Base-by-base conservation (phyloP, 2,113 vertebrate species). In the Lethenteron camtschaticum region DNA sequence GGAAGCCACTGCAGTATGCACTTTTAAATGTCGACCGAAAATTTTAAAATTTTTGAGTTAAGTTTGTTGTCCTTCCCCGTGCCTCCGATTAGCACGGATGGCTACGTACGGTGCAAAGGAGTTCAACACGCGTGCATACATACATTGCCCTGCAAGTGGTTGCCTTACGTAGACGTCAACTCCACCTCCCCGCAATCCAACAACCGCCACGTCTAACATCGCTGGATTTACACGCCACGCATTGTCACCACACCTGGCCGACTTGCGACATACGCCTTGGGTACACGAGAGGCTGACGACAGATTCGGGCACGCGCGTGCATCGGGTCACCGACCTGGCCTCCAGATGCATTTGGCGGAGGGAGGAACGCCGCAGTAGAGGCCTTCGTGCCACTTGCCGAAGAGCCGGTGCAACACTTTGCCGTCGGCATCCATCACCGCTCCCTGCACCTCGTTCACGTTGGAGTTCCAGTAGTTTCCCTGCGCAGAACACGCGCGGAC, bases 311-410 rank as follows among this genome's bases (percentile, higher is more conserved):
- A 10, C 14, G 60, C n/a, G 2, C n/a, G 24, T n/a, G n/a, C 24
- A 10, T 9, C 10, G 8, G 6, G 3, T 68, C 16, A 56, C 86
- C 82, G 77, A 95, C 89, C 86, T 71, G 89, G 86, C 73, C 83
- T 95, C 89, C 89, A 95, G 80, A 95, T 75, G 79, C 85, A 87
- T 71, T 86, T 84, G 1, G 86, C 81, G 0, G 76, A 76, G 0
- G 84, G 72, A 1, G 82, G 72, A 0, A 82, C 82, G 11, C 90
- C 88, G 1, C 86, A 86, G 79, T 83, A 87, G 70, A 95, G 84
- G 18, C 86, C 89, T 71, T 95, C 86, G 2, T 90, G 85, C 89
- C 89, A 95, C 20, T 85, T 83, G 7, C 89, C 89, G 0, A 85
- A 86, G 16, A 95, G 85, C 1, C 85, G 84, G 76, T 92, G 88